phyloP scores from a whole-genome alignment of 2,888 invertebrate genomes.

The Chalcis sispes region DNA sequence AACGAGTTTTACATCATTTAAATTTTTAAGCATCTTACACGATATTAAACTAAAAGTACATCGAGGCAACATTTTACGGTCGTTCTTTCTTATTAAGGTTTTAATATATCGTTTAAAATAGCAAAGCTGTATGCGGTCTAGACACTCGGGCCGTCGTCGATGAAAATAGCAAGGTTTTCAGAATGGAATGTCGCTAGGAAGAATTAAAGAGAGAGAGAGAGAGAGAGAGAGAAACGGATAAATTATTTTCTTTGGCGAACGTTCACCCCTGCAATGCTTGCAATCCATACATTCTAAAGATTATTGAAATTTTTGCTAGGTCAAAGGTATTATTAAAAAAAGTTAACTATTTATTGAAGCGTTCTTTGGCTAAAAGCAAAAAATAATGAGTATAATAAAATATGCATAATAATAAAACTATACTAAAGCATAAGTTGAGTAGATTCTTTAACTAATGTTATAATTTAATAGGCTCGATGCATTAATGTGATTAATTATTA shows the following conservation, averaged over 20 bases:
- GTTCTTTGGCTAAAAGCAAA: no score
- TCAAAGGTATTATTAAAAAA: no score
- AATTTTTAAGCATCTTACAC: no score
- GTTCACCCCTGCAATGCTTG: constrained; percentile 58
- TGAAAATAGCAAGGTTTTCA: constrained; percentile 67
- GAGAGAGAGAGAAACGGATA: constrained; percentile 1
- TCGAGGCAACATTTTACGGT: neutral
- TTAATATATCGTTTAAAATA: constrained; percentile 67
- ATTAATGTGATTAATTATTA: no score
- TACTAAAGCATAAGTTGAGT: no score
- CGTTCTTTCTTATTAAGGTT: constrained; percentile 63
- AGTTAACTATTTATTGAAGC: no score
- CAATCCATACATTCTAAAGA: constrained; percentile 8
- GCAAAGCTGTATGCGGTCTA: constrained; percentile 64
- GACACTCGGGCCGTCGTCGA: constrained; percentile 65
- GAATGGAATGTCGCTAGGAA: constrained; percentile 43
- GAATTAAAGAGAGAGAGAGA: constrained; percentile 33
- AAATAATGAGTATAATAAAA: no score
- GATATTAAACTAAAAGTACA: neutral
- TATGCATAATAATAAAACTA: no score
- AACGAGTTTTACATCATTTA: no score
- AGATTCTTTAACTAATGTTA: no score
- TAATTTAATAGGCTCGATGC: no score
- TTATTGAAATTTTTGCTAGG: constrained; percentile 9
- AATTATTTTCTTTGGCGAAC: constrained; percentile 62